Conservation (phyloP, 2,113 vertebrate species). For the Thymallus thymallus region DNA sequence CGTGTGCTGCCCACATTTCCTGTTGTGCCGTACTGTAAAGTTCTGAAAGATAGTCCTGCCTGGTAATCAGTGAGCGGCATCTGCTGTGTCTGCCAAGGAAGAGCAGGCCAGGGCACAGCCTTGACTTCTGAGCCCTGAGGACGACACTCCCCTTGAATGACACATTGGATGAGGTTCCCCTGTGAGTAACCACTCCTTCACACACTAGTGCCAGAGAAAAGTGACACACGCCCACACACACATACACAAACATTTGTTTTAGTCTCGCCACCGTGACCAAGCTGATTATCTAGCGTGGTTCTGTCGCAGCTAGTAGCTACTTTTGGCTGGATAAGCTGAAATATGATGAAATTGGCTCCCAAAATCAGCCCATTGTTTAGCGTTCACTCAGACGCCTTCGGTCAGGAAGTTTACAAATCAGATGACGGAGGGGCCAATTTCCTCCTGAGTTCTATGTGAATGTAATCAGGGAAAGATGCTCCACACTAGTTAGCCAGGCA, state of each 20-base stretch:
- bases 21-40: no score
- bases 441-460: slow-evolving; percentile 4
- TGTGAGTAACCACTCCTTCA: no score
- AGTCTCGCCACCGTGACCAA: slow-evolving; percentile 2
- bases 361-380: not conserved
- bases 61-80: no score
- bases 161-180: no score
- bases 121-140: no score
- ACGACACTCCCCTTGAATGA: no score
- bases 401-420: slow-evolving; percentile 18
- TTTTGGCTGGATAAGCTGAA: slow-evolving; percentile 13
- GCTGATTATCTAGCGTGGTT: slow-evolving; percentile 12
- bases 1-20: no score
- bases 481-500: not conserved
- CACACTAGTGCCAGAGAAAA: no score
- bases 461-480: not conserved
- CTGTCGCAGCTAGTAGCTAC: not conserved
- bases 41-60: no score
- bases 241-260: not conserved
- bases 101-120: no score
- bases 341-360: not conserved
- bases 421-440: slow-evolving; percentile 15
- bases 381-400: not conserved
- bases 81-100: no score
- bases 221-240: no score